Base-by-base conservation (phyloP, 1,140 invertebrate species). In the Pissodes strobi region DNA sequence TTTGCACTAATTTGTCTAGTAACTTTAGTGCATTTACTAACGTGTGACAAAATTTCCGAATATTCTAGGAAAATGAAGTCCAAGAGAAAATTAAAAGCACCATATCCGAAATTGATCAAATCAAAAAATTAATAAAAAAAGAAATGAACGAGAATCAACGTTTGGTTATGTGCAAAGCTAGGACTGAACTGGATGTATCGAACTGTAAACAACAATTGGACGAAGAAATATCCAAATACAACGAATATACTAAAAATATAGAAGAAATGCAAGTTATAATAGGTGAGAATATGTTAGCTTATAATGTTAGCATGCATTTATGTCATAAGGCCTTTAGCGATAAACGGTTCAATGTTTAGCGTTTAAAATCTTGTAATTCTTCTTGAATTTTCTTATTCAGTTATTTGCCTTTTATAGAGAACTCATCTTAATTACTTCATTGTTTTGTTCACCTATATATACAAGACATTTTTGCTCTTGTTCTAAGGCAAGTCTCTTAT, bases 141-240 rank as follows among this genome's bases (percentile, higher is more conserved):
- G 87, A 89, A 78, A 86, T 88, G 81, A 82, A 85, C 63, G 81
- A 81, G 2, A 87, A 89, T 67, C 87, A 88, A 72, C 79, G 82
- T 69, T 71, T 90, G 1, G 84, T 84, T 0, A 79, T 83, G 52
- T 78, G 86, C 52, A 86, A 86, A 64, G 78, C 81, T 38, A 82
- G 86, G 70, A 64, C 86, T 22, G 67, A 81, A 9, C 81, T 83
- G 39, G 86, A 89, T 51, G 74, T 86, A 13, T 73, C 73, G 46
- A 74, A 69, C n/a, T 76, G 34, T 52, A 69, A 55, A 25, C 56
- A 51, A 8, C 55, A 59, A 5, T 22, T 71, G 0, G 62, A 72
- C 2, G 67, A 67, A 1, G 66, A 73, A 51, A 59, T 61, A 0
- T 46, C 30, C 13, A 74, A 74, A 45, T 58, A 67, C 38, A 55